Evolutionary conservation across 2,888 invertebrate species (phyloP).

Genomic region (Metacarcinus magister): DNA sequence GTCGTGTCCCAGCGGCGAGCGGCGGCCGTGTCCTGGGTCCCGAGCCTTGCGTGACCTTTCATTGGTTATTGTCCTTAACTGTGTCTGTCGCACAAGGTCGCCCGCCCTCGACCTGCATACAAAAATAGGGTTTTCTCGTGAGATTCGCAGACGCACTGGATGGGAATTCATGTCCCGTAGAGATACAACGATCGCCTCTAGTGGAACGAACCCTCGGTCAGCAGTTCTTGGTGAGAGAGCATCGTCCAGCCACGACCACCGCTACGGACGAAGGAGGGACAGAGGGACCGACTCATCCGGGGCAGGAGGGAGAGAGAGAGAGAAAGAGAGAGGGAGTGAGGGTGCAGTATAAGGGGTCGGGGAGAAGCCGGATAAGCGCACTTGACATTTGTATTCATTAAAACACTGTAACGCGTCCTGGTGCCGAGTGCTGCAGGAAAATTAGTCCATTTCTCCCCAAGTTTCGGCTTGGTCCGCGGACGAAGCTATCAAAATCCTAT

Average conservation of each 20-base stretch:
- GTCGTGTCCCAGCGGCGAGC: background rate
- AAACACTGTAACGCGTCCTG: constrained; percentile 64
- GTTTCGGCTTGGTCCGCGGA: constrained; percentile 58
- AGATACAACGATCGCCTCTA: background rate
- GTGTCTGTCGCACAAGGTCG: background rate
- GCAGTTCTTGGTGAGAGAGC: background rate
- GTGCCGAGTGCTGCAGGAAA: constrained; percentile 63
- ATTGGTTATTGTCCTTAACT: constrained; percentile 19
- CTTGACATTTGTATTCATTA: constrained; percentile 71
- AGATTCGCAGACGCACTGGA: background rate
- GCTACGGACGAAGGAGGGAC: background rate
- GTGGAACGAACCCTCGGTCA: background rate
- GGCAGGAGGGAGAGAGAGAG: background rate
- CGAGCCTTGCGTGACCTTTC: background rate
- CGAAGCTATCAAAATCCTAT: constrained; percentile 69
- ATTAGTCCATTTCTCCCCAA: constrained; percentile 64
- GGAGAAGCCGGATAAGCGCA: constrained; percentile 54
- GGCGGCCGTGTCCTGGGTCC: background rate
- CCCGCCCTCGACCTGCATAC: background rate
- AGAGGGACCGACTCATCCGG: constrained; percentile 16
- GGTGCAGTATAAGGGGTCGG: background rate
- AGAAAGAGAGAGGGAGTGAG: background rate
- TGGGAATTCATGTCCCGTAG: background rate
- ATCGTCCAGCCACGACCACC: background rate
- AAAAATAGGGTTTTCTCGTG: background rate